A percentile compares a stretch with the other conserved stretches of the same genome.
Conservation (phyloP, 2,113 vertebrate genomes). For the Gobiocypris rarus region DNA sequence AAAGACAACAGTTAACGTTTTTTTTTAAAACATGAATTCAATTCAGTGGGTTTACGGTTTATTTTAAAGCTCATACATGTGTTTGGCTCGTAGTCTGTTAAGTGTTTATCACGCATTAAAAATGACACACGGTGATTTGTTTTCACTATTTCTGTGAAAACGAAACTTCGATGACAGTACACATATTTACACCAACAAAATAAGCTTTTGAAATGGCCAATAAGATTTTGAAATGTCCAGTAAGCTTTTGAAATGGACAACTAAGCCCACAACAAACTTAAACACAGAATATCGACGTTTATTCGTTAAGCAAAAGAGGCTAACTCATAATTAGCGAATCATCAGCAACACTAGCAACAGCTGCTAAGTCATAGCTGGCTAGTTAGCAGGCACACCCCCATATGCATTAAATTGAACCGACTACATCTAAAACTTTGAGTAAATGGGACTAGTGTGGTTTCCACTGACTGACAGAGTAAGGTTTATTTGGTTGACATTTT, state of each 20-base stretch:
- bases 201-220: not conserved
- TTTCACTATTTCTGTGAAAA: not conserved
- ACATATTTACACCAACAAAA: not conserved
- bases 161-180: slow-evolving; percentile 40
- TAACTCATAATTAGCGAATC: not conserved
- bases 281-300: not conserved
- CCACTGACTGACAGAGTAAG: not conserved
- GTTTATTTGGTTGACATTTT: not conserved
- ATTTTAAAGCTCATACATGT: not conserved
- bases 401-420: not conserved
- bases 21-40: not conserved
- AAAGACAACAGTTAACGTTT: not conserved
- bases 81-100: not conserved
- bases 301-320: not conserved
- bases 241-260: not conserved
- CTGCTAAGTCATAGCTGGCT: slow-evolving; percentile 15
- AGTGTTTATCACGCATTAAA: not conserved
- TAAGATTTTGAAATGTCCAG: not conserved
- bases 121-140: not conserved
- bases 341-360: not conserved
- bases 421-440: not conserved
- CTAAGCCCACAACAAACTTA: not conserved
- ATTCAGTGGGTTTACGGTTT: no score
- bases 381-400: slow-evolving; percentile 33
- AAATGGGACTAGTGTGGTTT: not conserved